A percentile compares a stretch with the other conserved stretches of the same genome.
phyloP scores from a whole-genome alignment of 2,888 invertebrate genomes.

The Odontothrips loti region DNA sequence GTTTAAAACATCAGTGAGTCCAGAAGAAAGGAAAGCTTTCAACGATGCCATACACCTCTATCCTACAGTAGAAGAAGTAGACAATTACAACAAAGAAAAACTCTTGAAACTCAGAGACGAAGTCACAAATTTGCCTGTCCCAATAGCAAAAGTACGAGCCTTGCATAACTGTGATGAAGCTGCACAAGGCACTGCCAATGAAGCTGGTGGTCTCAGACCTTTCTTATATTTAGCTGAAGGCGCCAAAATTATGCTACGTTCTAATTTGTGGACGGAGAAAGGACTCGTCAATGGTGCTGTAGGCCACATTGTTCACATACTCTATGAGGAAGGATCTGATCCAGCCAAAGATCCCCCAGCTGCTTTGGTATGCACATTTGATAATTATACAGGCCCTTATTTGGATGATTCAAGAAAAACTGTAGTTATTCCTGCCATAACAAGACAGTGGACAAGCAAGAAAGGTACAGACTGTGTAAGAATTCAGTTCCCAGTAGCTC shows the following conservation, averaged over 20 bases:
- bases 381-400: background rate
- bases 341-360: slow-evolving; percentile 31
- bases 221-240: background rate
- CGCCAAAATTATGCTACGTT: background rate
- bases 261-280: slow-evolving; percentile 21
- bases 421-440: background rate
- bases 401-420: background rate
- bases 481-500: slow-evolving; percentile 39
- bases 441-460: background rate
- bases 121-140: background rate
- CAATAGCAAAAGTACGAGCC: background rate
- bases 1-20: background rate
- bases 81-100: background rate
- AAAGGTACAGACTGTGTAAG: slow-evolving; percentile 29
- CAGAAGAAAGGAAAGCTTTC: background rate
- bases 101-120: background rate
- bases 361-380: background rate
- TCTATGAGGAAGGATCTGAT: slow-evolving; percentile 35
- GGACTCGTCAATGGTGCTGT: slow-evolving; percentile 40
- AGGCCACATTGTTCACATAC: slow-evolving; percentile 35
- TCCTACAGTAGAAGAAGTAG: background rate
- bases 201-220: background rate
- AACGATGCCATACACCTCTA: background rate
- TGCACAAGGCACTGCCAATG: background rate
- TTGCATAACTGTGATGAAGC: background rate